phyloP scores from a whole-genome alignment of 2,888 invertebrate genomes.

The Cecidostiba fungosa region DNA sequence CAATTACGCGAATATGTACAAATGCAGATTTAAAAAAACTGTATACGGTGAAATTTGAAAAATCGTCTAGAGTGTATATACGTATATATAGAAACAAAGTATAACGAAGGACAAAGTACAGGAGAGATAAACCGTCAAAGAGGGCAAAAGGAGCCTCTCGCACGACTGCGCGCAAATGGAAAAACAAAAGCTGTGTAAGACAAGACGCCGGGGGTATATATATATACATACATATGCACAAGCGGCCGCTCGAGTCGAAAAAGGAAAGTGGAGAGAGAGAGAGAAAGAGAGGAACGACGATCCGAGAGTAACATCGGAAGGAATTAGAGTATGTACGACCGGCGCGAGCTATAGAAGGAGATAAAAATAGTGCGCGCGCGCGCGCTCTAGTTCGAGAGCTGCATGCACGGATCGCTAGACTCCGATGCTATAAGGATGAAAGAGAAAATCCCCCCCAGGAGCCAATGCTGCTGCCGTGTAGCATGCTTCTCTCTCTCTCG shows the following conservation, averaged over 20 bases:
- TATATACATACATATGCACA: neutral
- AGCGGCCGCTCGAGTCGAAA: neutral
- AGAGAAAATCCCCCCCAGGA: conserved; percentile 41
- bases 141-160: conserved; percentile 31
- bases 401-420: conserved; percentile 1
- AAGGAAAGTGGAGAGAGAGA: conserved; percentile 35
- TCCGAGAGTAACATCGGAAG: conserved; percentile 53
- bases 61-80: neutral
- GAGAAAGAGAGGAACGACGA: neutral
- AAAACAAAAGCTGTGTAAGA: conserved; percentile 54
- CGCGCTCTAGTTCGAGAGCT: conserved; percentile 33
- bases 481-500: no score
- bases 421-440: conserved; percentile 12
- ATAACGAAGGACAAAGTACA: conserved; percentile 38
- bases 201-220: conserved; percentile 29
- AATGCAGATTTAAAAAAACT: no score
- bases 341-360: conserved; percentile 42
- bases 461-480: neutral
- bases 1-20: neutral
- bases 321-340: conserved; percentile 55
- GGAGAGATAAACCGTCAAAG: conserved; percentile 32
- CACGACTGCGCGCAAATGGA: conserved; percentile 28
- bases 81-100: conserved; percentile 24
- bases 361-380: conserved; percentile 36
- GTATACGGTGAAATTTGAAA: neutral